Percentiles rank a stretch among this genome's conserved stretches.
These are phyloP conservation scores for Platyrinchus mystaceus DNA, from an alignment of 2,797 vertebrate genomes.

Conservation along the genomic window DNA sequence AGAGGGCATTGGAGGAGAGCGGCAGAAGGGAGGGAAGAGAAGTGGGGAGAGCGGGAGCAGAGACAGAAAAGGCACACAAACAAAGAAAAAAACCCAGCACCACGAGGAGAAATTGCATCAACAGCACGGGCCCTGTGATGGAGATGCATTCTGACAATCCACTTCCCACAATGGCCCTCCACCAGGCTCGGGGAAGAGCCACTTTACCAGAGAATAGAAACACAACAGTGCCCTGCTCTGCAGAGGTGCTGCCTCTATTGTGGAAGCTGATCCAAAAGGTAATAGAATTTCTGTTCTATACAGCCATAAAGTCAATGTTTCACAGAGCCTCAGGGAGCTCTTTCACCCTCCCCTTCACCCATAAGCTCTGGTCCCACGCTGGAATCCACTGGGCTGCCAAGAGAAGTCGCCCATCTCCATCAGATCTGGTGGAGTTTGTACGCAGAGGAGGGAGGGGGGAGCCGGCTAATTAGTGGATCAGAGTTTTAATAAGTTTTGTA, in stretches of 20 bases:
- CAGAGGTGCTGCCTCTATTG: conserved; percentile 19
- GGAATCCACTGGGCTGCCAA: background rate
- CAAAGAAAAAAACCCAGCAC: background rate
- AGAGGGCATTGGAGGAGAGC: conserved; percentile 16
- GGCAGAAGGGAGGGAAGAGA: background rate
- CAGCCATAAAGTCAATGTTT: background rate
- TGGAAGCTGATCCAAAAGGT: background rate
- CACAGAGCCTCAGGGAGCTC: background rate
- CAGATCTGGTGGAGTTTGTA: background rate
- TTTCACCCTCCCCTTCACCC: background rate
- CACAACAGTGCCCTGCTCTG: background rate
- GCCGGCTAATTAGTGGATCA: conserved; percentile 19
- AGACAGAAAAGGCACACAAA: background rate
- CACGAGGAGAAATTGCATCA: conserved; percentile 39
- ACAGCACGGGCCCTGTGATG: background rate
- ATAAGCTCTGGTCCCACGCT: background rate
- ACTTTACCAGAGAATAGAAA: conserved; percentile 41
- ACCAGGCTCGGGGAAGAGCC: conserved; percentile 21
- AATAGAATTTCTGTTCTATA: background rate
- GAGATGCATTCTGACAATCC: conserved; percentile 21
- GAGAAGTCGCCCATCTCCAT: background rate
- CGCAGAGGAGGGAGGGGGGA: background rate
- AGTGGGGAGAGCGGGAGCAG: background rate
- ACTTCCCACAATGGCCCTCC: conserved; percentile 41
- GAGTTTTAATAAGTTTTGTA: conserved; percentile 53